A percentile compares a stretch with the other conserved stretches of the same genome.
Evolutionary conservation across 2,113 vertebrate species (phyloP).

Genomic region (Cynoglossus semilaevis): DNA sequence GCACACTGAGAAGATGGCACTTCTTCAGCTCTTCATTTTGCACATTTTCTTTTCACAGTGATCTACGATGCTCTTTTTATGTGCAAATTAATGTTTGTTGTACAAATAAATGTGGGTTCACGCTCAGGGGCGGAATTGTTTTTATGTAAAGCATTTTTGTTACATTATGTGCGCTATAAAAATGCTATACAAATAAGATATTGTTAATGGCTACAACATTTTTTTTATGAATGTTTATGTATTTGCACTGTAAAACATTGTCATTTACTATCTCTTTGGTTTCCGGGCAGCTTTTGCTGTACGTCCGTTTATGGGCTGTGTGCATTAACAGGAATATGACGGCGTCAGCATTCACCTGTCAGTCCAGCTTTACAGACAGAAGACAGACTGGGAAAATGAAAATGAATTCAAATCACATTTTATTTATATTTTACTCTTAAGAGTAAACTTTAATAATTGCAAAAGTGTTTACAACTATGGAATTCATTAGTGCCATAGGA

Average conservation of each 20-base stretch:
- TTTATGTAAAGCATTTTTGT: too few relatives aligned
- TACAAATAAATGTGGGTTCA: not conserved
- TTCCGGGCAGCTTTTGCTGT: not conserved
- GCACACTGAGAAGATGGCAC: too few relatives aligned
- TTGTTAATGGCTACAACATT: too few relatives aligned
- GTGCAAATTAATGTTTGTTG: not conserved
- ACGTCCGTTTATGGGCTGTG: not conserved
- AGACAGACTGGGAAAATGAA: not conserved
- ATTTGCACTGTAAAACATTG: not conserved
- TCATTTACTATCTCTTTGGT: not conserved
- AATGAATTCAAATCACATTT: constrained; percentile 2
- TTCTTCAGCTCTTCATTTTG: not conserved
- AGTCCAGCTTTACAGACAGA: not conserved
- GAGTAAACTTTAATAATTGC: not conserved
- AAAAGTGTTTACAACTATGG: not conserved
- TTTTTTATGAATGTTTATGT: too few relatives aligned
- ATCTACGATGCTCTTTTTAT: not conserved
- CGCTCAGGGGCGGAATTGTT: too few relatives aligned
- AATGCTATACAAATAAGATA: too few relatives aligned
- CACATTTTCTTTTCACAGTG: not conserved
- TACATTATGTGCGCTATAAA: too few relatives aligned
- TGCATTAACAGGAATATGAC: not conserved
- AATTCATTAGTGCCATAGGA: not conserved
- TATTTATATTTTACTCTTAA: not conserved
- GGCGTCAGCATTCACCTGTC: not conserved